Evolutionary conservation across 1,140 invertebrate genomes (phyloP), one percentile per base, ranked within the genome.

Genomic region (Littorina saxatilis): DNA sequence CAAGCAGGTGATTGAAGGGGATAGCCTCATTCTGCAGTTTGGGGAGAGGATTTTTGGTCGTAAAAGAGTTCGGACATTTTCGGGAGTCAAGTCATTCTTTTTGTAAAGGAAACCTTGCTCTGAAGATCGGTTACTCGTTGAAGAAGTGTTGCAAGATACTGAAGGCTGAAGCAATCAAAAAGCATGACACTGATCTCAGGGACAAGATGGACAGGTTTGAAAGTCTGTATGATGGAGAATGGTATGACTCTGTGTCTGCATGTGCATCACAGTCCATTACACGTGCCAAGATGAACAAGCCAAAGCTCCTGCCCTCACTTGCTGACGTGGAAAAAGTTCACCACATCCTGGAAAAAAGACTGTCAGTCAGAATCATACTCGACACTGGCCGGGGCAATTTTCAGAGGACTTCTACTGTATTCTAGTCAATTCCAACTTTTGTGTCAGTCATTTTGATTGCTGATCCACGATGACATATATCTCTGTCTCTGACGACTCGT

Each of bases 211-310:
- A 66, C 9, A 13, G 29, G 61, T 27, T n/a, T 11, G 9, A 27
- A 13, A 66, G 61, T 66, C 61, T 66, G 61, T 66, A 15, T 13
- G 61, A 20, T 17, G 29, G 29, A 11, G n/a, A n/a, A 11, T 17
- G 7, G n/a, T n/a, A n/a, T n/a, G n/a, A n/a, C n/a, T n/a, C n/a
- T n/a, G n/a, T n/a, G n/a, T n/a, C n/a, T n/a, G n/a, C n/a, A n/a
- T n/a, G n/a, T n/a, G n/a, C n/a, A n/a, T n/a, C n/a, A n/a, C n/a
- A n/a, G n/a, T n/a, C n/a, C n/a, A n/a, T n/a, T n/a, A n/a, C n/a
- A n/a, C n/a, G n/a, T n/a, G n/a, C n/a, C n/a, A n/a, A n/a, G 61
- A 66, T 66, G 61, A 66, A 66, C 61, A 66, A 66, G 27, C 61
- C 61, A 13, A 66, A 32, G 61, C 29, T 66, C 13, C 11, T 66